These are phyloP conservation scores for Natator depressus DNA, from an alignment of 2,113 vertebrate species.

Conservation along the genomic window DNA sequence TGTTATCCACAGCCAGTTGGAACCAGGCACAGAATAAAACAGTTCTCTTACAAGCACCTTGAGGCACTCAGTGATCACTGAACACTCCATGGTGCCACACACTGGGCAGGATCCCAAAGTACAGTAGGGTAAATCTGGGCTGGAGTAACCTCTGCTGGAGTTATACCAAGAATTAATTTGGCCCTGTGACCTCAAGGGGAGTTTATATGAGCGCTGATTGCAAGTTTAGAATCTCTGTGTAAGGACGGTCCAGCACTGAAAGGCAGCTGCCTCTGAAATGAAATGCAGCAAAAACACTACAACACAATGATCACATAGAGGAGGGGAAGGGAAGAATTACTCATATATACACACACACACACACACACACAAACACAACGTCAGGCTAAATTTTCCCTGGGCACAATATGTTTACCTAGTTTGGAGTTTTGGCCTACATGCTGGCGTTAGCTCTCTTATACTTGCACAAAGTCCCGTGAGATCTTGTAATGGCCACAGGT, in stretches of 20 bases:
- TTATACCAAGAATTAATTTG: neutral
- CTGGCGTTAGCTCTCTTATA: neutral
- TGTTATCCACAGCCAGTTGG: neutral
- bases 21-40: neutral
- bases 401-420: neutral
- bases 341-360: too few relatives aligned
- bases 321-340: constrained; percentile 32
- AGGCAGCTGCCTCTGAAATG: neutral
- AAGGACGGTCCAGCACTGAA: neutral
- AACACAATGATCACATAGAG: neutral
- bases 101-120: neutral
- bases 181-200: rapidly evolving
- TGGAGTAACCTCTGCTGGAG: neutral
- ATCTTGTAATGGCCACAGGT: neutral
- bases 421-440: neutral
- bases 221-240: rapidly evolving
- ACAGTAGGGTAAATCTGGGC: rapidly evolving
- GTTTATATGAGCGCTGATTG: neutral
- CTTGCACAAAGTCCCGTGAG: neutral
- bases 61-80: neutral
- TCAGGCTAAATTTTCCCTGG: constrained; percentile 30
- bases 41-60: neutral
- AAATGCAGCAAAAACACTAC: neutral
- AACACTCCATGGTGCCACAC: too few relatives aligned
- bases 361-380: neutral